Percentiles rank a stretch among this genome's conserved stretches.
Evolutionary conservation across 2,113 vertebrate genomes (phyloP).

Genomic region (Sebastes fasciatus): DNA sequence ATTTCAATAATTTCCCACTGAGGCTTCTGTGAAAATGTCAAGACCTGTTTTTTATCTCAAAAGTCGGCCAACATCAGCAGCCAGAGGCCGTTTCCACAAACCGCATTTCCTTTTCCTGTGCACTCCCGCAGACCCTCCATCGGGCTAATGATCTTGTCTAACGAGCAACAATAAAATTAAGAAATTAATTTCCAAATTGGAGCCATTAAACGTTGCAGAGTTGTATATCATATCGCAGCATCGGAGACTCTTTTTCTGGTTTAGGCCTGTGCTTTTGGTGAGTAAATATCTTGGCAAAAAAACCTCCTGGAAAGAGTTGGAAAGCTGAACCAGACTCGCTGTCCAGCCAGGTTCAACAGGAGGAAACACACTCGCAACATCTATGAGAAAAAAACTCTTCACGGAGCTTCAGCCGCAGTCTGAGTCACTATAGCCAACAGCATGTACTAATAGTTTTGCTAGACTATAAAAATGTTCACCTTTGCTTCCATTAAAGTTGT

Average conservation of each 20-base stretch:
- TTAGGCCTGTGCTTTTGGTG: background rate
- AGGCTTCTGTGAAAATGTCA: conserved; percentile 29
- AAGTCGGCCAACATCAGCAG: conserved; percentile 29
- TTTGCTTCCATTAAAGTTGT: background rate
- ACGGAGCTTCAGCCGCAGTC: conserved; percentile 1
- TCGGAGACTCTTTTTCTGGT: background rate
- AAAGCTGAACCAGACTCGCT: conserved; percentile 12
- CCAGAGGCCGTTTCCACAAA: conserved; percentile 35
- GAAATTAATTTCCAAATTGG: conserved; percentile 17
- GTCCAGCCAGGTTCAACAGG: conserved; percentile 32
- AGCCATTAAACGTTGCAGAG: background rate
- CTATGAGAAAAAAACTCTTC: conserved; percentile 5
- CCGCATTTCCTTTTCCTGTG: conserved; percentile 18
- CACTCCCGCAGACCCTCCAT: conserved; percentile 20
- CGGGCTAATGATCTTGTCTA: conserved; percentile 7
- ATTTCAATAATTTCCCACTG: conserved; percentile 2
- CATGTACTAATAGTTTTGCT: background rate
- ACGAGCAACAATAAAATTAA: conserved; percentile 30
- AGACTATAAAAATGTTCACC: background rate
- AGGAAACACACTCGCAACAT: conserved; percentile 19
- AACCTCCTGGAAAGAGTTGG: background rate
- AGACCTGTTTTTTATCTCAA: conserved; percentile 20
- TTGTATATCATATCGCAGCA: background rate
- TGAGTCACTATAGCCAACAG: conserved; percentile 9
- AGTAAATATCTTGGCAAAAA: background rate